Evolutionary conservation across 2,888 invertebrate species (phyloP).

Genomic region (Leptinotarsa juncta): DNA sequence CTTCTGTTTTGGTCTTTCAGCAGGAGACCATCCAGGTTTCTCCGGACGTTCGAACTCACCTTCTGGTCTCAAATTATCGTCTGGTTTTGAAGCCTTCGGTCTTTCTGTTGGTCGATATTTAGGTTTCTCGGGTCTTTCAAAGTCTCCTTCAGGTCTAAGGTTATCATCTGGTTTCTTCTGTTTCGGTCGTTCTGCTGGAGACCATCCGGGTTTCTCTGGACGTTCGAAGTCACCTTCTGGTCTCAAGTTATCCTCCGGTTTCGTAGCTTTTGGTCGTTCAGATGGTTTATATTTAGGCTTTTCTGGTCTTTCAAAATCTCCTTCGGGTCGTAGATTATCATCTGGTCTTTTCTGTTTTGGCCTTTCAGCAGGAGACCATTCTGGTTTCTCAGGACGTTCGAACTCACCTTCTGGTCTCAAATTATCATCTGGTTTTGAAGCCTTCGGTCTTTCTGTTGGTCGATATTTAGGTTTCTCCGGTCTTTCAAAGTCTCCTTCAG

Average conservation of each 20-base stretch:
- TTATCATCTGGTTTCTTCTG: conserved; percentile 70
- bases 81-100: conserved; percentile 58
- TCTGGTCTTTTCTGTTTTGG: conserved; percentile 51
- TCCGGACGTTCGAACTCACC: conserved; percentile 64
- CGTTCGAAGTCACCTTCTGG: conserved; percentile 68
- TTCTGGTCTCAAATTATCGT: conserved; percentile 66
- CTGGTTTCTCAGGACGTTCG: too few relatives aligned
- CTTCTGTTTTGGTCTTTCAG: conserved; percentile 64
- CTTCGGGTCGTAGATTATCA: conserved; percentile 68
- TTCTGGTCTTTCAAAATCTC: conserved; percentile 64
- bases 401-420: too few relatives aligned
- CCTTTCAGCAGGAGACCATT: too few relatives aligned
- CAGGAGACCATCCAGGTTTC: conserved; percentile 54
- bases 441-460: too few relatives aligned
- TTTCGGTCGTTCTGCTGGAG: conserved; percentile 65
- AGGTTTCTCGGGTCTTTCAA: conserved; percentile 56
- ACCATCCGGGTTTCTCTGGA: conserved; percentile 64
- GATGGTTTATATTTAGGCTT: conserved; percentile 62
- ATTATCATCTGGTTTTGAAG: too few relatives aligned
- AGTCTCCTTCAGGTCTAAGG: conserved; percentile 66
- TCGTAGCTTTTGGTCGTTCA: conserved; percentile 59
- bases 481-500: too few relatives aligned
- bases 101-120: conserved; percentile 56
- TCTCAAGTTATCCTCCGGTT: conserved; percentile 63
- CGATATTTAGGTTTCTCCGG: too few relatives aligned